phyloP scores from a whole-genome alignment of 2,113 vertebrate genomes.

The Daboia siamensis region DNA sequence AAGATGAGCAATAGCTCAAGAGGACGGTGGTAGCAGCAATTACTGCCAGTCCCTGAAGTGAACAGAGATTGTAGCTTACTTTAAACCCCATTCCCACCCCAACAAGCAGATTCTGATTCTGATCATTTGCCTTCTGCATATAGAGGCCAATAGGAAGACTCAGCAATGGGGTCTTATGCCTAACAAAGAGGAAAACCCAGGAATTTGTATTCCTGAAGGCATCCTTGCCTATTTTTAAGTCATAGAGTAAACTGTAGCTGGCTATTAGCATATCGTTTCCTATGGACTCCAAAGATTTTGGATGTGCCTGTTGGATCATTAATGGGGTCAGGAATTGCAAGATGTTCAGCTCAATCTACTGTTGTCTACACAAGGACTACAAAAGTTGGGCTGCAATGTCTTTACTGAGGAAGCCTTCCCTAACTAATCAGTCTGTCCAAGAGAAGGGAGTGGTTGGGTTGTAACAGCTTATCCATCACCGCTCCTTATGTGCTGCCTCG shows the following conservation, averaged over 20 bases:
- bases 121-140: not conserved
- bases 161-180: not conserved
- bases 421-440: not conserved
- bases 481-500: not conserved
- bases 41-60: not conserved
- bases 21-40: not conserved
- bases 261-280: not conserved
- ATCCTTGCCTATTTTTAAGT: not conserved
- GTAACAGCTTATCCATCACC: not conserved
- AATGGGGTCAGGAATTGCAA: not conserved
- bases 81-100: not conserved
- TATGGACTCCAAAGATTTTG: not conserved
- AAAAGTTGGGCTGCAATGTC: not conserved
- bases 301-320: not conserved
- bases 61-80: not conserved
- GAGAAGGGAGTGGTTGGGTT: not conserved
- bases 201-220: not conserved
- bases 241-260: not conserved
- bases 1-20: accelerated
- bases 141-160: not conserved
- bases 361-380: not conserved
- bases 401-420: no score
- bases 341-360: not conserved
- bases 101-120: not conserved
- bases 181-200: not conserved